Conservation (phyloP, 2,113 vertebrate genomes). For the Hyaena hyaena region DNA sequence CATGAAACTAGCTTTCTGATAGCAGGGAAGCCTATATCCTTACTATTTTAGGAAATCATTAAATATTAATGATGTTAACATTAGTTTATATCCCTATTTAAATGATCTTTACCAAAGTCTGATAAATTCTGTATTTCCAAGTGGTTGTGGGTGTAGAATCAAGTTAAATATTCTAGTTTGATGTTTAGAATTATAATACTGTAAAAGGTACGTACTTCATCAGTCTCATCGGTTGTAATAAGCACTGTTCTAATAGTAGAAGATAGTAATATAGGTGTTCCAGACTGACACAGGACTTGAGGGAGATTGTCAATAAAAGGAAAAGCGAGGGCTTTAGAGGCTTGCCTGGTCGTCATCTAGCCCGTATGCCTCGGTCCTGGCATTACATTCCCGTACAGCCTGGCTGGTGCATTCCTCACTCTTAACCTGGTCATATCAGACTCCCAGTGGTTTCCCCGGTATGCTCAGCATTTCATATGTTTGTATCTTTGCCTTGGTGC, state of each 20-base stretch:
- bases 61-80: background rate
- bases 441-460: background rate
- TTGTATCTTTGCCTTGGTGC: background rate
- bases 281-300: background rate
- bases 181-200: background rate
- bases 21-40: background rate
- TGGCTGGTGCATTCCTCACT: rapidly evolving
- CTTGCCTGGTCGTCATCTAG: background rate
- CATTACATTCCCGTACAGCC: background rate
- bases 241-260: background rate
- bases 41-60: conserved; percentile 47
- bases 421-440: background rate
- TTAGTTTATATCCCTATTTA: background rate
- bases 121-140: background rate
- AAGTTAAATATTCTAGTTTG: background rate
- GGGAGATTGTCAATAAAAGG: background rate
- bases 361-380: background rate
- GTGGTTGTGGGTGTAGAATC: background rate
- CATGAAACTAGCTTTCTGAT: background rate
- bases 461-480: background rate
- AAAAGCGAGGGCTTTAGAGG: background rate
- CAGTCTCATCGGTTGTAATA: background rate
- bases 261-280: background rate
- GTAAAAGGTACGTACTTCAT: background rate
- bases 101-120: background rate